These are phyloP conservation scores for Hydrotaea diabolus DNA, from an alignment of 2,888 invertebrate genomes.

Conservation along the genomic window DNA sequence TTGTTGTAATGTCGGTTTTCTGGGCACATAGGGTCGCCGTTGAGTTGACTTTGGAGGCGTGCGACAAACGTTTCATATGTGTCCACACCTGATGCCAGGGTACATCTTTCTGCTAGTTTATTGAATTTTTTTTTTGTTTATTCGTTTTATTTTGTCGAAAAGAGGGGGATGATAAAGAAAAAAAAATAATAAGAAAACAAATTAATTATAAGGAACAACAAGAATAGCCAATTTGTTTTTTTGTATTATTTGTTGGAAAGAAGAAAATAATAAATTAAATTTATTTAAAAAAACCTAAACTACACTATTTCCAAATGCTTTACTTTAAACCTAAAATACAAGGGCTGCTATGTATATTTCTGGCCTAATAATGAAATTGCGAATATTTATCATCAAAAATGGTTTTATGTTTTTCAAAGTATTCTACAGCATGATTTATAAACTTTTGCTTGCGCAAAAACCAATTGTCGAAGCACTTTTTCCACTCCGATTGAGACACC, in stretches of 20 bases:
- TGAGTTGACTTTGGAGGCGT: slow-evolving; percentile 79
- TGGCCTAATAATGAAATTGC: too few relatives aligned
- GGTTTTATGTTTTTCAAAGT: too few relatives aligned
- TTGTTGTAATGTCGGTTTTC: slow-evolving; percentile 75
- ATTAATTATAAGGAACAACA: slow-evolving; percentile 19
- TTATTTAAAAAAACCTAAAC: too few relatives aligned
- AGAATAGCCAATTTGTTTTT: slow-evolving; percentile 10
- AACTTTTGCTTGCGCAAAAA: too few relatives aligned
- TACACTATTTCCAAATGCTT: too few relatives aligned
- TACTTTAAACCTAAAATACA: too few relatives aligned
- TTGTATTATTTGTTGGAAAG: neutral
- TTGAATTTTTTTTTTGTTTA: neutral
- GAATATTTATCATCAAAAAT: too few relatives aligned
- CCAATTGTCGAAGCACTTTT: too few relatives aligned
- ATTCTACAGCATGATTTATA: too few relatives aligned
- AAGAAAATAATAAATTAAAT: too few relatives aligned
- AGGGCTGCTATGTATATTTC: too few relatives aligned
- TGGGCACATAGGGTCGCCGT: slow-evolving; percentile 77
- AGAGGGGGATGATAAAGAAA: slow-evolving; percentile 9
- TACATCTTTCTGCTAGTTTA: slow-evolving; percentile 75
- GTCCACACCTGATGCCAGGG: slow-evolving; percentile 80
- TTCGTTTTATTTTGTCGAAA: neutral
- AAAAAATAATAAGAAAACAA: slow-evolving; percentile 9
- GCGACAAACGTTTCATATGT: slow-evolving; percentile 79
- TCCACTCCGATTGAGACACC: too few relatives aligned